These are phyloP conservation scores for Erythrocercus mccallii DNA, from an alignment of 2,113 vertebrate species.

Conservation along the genomic window DNA sequence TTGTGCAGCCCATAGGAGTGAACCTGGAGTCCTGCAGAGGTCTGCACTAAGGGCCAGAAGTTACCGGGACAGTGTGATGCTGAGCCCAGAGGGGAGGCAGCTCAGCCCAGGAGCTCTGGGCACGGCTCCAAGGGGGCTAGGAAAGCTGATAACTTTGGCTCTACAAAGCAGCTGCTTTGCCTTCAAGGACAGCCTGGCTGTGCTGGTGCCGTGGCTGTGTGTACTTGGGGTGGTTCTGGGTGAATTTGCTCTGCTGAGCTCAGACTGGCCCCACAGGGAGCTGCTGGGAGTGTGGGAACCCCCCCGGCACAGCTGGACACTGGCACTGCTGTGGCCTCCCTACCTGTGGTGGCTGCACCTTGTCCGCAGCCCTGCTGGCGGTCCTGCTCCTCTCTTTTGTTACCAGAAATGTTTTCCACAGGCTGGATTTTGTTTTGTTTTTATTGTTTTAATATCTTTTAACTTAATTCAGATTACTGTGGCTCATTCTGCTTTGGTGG, in stretches of 20 bases:
- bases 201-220: background rate
- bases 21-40: background rate
- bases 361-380: rapidly evolving
- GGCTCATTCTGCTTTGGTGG: background rate
- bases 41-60: background rate
- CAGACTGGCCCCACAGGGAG: background rate
- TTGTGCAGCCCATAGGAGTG: background rate
- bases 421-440: background rate
- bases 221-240: background rate
- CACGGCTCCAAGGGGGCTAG: rapidly evolving
- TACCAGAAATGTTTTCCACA: background rate
- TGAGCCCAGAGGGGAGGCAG: background rate
- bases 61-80: background rate
- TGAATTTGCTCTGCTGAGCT: background rate
- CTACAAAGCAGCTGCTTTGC: background rate
- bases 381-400: background rate
- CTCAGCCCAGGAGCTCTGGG: background rate
- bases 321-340: background rate
- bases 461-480: background rate
- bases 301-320: rapidly evolving
- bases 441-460: background rate
- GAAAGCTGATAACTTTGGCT: background rate
- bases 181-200: background rate
- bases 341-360: rapidly evolving
- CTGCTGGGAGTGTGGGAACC: background rate